Base-by-base conservation (phyloP, 2,888 invertebrate genomes). In the Eupithecia pulchellata region DNA sequence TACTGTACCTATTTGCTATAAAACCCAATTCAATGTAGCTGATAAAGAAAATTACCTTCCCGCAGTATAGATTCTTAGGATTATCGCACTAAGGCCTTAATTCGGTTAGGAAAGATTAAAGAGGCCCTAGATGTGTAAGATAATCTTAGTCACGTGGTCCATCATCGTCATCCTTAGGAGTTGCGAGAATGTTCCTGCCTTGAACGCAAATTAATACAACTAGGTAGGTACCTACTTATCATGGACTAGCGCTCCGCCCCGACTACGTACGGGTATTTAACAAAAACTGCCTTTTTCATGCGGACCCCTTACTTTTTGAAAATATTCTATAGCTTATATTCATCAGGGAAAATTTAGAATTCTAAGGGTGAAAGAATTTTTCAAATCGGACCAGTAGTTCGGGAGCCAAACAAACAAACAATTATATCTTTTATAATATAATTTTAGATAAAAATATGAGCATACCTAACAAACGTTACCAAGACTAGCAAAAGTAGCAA, bases 91-190 rank as follows among this genome's bases (percentile, higher is more conserved):
- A 70, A 68, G 66, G 57, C 72, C 58, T 64, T 68, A 70, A 73
- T 73, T 67, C 73, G 36, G 71, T 72, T 72, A 69, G 67, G 13
- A 63, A 71, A 68, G 69, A 78, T 78, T 82, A 78, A 66, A 68
- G 80, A 81, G 78, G 79, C 82, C 77, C 61, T 73, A 74, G 70
- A 32, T 58, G 71, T 71, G 75, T 11, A 11, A 34, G 61, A 57
- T 79, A 78, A 81, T 82, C 78, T 78, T 75, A 60, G 69, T 32
- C 39, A 72, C 65, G 61, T 71, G 42, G 66, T 64, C 30, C 52
- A 36, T 34, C 30, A 58, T 60, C 30, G 58, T 60, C 32, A 34
- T 60, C 0, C 20, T 32, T 34, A 32, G 25, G 2, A n/a, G 25
- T 20, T 34, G 61, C 34, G 20, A n/a, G 13, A 34, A 61, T 6